Conservation (phyloP, 2,888 invertebrate species). For the Oscheius sp. region DNA sequence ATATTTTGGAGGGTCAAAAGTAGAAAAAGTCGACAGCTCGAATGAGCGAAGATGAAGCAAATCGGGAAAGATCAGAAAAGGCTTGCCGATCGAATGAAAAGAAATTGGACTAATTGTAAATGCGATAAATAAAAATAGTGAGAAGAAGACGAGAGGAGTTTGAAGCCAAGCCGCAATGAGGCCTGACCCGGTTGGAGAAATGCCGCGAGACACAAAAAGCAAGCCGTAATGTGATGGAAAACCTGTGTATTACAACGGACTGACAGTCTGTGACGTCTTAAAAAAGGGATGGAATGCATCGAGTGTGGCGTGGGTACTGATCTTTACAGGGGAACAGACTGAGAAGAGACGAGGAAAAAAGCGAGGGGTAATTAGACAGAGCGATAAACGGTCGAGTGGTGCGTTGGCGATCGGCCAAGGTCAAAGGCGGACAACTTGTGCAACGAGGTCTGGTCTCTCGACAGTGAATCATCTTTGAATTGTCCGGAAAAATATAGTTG, state of each 20-base stretch:
- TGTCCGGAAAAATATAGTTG: too few relatives aligned
- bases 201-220: not conserved
- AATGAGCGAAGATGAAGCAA: not conserved
- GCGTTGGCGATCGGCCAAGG: conserved; percentile 11
- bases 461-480: too few relatives aligned
- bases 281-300: not conserved
- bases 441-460: too few relatives aligned
- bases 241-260: not conserved
- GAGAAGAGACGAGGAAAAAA: not conserved
- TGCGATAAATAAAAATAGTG: not conserved
- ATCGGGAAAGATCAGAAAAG: not conserved
- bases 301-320: not conserved
- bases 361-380: not conserved
- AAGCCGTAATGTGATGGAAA: too few relatives aligned
- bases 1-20: conserved; percentile 7
- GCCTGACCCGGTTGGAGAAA: not conserved
- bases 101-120: conserved; percentile 73
- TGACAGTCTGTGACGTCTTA: not conserved
- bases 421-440: not conserved
- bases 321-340: not conserved
- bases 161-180: not conserved
- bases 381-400: not conserved
- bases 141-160: not conserved
- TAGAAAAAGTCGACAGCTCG: not conserved
- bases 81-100: not conserved